A percentile compares a stretch with the other conserved stretches of the same genome.
phyloP scores from a whole-genome alignment of 2,797 vertebrate genomes.

The Columba guinea region DNA sequence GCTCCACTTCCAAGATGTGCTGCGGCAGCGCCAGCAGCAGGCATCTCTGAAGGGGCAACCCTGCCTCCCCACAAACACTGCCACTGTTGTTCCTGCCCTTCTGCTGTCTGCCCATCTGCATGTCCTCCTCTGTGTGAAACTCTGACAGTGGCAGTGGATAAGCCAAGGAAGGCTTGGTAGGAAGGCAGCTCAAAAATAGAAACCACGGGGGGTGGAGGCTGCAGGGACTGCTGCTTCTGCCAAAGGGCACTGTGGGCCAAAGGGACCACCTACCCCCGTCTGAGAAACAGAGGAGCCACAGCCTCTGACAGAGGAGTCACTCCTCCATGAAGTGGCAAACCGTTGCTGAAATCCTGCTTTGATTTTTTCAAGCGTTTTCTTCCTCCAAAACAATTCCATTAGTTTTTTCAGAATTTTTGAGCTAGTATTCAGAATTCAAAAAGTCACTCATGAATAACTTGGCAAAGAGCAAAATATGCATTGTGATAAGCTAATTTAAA shows the following conservation, averaged over 20 bases:
- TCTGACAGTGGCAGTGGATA: accelerated
- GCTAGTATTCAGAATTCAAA: slow-evolving; percentile 7
- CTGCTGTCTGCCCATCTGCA: not conserved
- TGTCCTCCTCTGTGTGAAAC: not conserved
- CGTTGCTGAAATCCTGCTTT: not conserved
- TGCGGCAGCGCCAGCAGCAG: accelerated
- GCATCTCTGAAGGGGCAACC: accelerated
- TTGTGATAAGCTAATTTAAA: slow-evolving; percentile 56
- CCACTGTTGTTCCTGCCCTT: not conserved
- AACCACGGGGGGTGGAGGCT: accelerated
- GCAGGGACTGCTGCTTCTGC: accelerated
- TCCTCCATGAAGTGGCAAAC: not conserved
- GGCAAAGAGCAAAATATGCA: slow-evolving; percentile 50
- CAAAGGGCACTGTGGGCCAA: too few species aligned
- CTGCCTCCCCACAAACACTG: too few species aligned
- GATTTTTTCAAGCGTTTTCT: not conserved
- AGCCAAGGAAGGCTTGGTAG: not conserved
- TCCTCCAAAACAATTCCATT: slow-evolving; percentile 10
- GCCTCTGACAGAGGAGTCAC: not conserved
- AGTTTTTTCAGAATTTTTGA: not conserved
- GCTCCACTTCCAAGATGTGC: not conserved
- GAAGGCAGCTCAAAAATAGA: not conserved
- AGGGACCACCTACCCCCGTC: not conserved
- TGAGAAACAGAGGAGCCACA: not conserved
- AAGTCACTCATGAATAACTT: slow-evolving; percentile 32